phyloP scores from a whole-genome alignment of 2,888 invertebrate genomes.

The Pediacus dermestoides region DNA sequence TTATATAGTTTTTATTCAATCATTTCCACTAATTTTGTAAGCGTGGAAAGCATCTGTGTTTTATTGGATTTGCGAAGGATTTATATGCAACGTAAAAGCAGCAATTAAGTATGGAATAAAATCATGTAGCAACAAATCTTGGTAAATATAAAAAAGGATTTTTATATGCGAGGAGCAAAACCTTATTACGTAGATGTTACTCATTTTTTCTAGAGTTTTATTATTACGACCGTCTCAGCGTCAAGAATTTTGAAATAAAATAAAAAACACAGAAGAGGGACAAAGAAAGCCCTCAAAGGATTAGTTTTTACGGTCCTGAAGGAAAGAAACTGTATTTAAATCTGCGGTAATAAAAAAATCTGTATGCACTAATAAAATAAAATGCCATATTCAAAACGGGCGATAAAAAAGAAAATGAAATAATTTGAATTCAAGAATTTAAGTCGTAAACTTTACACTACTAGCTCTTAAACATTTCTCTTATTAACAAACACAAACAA shows the following conservation, averaged over 20 bases:
- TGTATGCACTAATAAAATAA: slow-evolving; percentile 26
- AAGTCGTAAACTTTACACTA: slow-evolving; percentile 27
- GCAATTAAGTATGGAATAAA: slow-evolving; percentile 32
- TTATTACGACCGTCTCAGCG: slow-evolving; percentile 21
- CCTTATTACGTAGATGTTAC: slow-evolving; percentile 26
- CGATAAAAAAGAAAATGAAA: slow-evolving; percentile 30
- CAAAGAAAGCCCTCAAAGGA: slow-evolving; percentile 27
- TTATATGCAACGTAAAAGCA: slow-evolving; percentile 30
- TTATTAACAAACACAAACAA: too few species aligned
- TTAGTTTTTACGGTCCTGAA: slow-evolving; percentile 28
- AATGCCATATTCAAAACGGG: slow-evolving; percentile 26
- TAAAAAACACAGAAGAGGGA: slow-evolving; percentile 14
- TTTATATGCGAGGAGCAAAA: slow-evolving; percentile 19
- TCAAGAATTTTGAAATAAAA: slow-evolving; percentile 28
- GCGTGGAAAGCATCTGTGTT: slow-evolving; percentile 27
- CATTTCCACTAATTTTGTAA: too few species aligned
- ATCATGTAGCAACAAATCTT: slow-evolving; percentile 31
- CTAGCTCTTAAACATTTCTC: too few species aligned
- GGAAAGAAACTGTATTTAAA: slow-evolving; percentile 31
- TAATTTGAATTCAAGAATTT: slow-evolving; percentile 27
- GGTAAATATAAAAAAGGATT: slow-evolving; percentile 23
- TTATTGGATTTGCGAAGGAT: slow-evolving; percentile 28
- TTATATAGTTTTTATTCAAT: too few species aligned
- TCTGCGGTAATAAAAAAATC: slow-evolving; percentile 30
- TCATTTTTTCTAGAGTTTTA: slow-evolving; percentile 27